phyloP scores from a whole-genome alignment of 1,140 invertebrate species.

The Lucilia sericata region DNA sequence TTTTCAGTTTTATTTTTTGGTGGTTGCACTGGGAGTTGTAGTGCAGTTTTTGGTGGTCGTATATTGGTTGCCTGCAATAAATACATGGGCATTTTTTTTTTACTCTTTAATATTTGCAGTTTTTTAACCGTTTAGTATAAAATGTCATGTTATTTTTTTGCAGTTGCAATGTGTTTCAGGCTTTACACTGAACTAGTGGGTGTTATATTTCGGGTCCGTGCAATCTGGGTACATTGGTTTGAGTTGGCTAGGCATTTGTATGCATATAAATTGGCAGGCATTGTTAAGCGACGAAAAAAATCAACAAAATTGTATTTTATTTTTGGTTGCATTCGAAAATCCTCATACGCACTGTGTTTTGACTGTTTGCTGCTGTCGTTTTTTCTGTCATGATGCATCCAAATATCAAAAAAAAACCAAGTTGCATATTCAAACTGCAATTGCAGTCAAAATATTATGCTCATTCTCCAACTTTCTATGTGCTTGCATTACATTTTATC shows the following conservation, averaged over 20 bases:
- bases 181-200: conserved; percentile 17
- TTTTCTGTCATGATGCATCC: neutral
- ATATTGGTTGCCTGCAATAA: neutral
- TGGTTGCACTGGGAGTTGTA: neutral
- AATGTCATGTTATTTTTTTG: neutral
- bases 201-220: neutral
- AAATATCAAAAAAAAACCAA: no score
- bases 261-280: conserved; percentile 14
- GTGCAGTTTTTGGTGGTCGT: neutral
- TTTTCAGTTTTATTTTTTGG: neutral
- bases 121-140: conserved; percentile 22
- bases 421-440: neutral
- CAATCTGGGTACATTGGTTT: neutral
- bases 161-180: neutral
- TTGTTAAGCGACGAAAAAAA: neutral
- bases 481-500: neutral
- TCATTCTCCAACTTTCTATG: neutral
- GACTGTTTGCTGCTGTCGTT: neutral
- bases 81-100: neutral
- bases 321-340: neutral
- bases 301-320: neutral
- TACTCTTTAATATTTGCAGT: neutral
- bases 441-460: neutral
- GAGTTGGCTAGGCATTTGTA: neutral
- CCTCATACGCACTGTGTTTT: conserved; percentile 11